Evolutionary conservation across 2,888 invertebrate genomes (phyloP).

Genomic region (Antheraea yamamai): DNA sequence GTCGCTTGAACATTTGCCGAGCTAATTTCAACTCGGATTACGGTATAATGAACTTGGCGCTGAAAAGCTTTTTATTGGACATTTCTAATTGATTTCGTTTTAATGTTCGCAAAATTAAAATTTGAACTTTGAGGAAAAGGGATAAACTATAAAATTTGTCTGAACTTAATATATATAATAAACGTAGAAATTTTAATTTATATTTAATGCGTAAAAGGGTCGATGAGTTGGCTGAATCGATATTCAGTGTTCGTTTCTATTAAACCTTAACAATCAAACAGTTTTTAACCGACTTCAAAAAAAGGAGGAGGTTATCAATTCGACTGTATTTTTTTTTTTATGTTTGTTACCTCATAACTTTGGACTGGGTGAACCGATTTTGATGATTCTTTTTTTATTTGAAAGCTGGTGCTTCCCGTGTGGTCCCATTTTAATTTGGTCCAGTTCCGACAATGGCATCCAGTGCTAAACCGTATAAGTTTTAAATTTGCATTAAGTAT

Average conservation of each 20-base stretch:
- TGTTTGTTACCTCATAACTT: too few species aligned
- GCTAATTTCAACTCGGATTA: constrained; percentile 15
- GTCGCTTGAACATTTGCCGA: constrained; percentile 15
- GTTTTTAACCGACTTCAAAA: too few species aligned
- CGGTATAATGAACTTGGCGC: constrained; percentile 3
- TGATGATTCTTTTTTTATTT: too few species aligned
- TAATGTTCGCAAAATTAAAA: not conserved
- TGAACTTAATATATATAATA: not conserved
- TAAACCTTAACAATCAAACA: too few species aligned
- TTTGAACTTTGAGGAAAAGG: not conserved
- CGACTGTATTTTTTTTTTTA: too few species aligned
- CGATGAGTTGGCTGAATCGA: not conserved
- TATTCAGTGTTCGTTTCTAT: not conserved
- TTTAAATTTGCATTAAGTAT: too few species aligned
- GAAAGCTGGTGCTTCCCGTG: too few species aligned
- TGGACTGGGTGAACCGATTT: too few species aligned
- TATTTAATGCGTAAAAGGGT: not conserved
- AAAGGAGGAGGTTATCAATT: too few species aligned
- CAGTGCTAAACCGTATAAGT: too few species aligned
- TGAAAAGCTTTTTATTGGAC: constrained; percentile 14
- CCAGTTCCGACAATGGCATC: too few species aligned
- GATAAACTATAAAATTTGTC: not conserved
- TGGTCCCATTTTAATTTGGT: too few species aligned
- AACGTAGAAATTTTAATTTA: not conserved
- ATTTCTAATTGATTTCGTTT: constrained; percentile 4